Evolutionary conservation across 2,113 vertebrate genomes (phyloP).

Genomic region (Cepphus grylle): DNA sequence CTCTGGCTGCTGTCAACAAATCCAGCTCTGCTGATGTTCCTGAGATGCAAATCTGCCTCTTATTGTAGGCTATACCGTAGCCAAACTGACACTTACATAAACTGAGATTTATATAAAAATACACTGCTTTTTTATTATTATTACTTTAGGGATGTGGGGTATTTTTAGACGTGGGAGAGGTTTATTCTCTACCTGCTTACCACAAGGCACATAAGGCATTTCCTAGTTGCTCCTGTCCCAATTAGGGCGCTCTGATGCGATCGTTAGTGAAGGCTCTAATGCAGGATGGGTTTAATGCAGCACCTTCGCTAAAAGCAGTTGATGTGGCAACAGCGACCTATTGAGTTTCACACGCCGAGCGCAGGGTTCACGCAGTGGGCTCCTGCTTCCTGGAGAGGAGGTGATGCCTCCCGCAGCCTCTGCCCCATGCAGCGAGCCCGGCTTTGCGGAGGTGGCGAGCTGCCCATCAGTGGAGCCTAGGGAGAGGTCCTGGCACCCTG

Average conservation of each 20-base stretch:
- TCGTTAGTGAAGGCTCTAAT: neutral
- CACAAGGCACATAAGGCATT: neutral
- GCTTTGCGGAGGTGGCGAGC: neutral
- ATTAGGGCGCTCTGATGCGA: neutral
- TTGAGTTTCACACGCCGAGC: rapidly evolving
- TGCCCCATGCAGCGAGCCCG: rapidly evolving
- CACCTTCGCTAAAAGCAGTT: neutral
- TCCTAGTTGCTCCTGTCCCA: neutral
- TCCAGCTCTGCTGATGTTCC: neutral
- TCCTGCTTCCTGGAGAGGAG: neutral
- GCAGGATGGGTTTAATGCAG: neutral
- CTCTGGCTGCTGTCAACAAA: neutral
- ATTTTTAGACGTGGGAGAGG: neutral
- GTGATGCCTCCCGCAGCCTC: neutral
- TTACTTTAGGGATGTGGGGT: neutral
- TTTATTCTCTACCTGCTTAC: neutral
- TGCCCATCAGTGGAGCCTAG: neutral
- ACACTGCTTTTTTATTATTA: neutral
- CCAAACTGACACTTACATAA: neutral
- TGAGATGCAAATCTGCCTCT: neutral
- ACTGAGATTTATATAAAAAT: neutral
- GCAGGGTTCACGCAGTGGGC: rapidly evolving
- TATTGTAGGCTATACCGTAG: neutral
- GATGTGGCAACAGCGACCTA: rapidly evolving
- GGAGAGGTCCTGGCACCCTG: neutral